Conservation (phyloP, 2,888 invertebrate genomes). For the Drosophila barbarae region DNA sequence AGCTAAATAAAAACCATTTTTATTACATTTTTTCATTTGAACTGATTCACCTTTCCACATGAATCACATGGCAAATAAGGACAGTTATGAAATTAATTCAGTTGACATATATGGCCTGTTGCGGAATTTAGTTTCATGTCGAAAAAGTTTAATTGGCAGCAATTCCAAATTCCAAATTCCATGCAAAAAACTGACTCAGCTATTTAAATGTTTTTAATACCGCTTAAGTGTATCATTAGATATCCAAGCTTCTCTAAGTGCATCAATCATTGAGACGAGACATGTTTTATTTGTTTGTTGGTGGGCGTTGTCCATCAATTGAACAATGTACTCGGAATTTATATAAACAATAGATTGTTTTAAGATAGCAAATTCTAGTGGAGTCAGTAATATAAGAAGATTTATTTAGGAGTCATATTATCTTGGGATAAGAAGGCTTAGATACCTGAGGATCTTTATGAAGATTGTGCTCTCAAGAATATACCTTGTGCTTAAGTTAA, state of each 20-base stretch:
- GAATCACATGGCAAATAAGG: constrained; percentile 24
- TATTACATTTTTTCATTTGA: constrained; percentile 3
- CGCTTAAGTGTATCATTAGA: constrained; percentile 9
- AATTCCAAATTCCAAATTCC: constrained; percentile 15
- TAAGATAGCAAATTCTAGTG: not conserved
- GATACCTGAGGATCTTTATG: not conserved
- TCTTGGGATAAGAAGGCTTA: not conserved
- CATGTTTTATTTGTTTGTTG: not conserved
- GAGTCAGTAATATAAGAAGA: too few species aligned
- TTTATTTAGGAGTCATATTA: not conserved
- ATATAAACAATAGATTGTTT: not conserved
- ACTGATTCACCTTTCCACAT: constrained; percentile 21
- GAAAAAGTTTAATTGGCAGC: constrained; percentile 22
- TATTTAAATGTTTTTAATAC: constrained; percentile 11
- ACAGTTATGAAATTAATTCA: constrained; percentile 23
- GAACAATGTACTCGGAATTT: not conserved
- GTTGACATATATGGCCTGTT: constrained; percentile 17
- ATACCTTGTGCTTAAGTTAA: not conserved
- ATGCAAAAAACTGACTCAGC: constrained; percentile 16
- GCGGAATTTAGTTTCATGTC: constrained; percentile 19
- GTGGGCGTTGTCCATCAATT: constrained; percentile 10
- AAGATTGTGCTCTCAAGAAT: not conserved
- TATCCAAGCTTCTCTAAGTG: not conserved
- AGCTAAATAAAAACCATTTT: not conserved
- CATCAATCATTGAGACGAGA: constrained; percentile 8